Base-by-base conservation (phyloP, 2,797 vertebrate species). In the Lagodon rhomboides region DNA sequence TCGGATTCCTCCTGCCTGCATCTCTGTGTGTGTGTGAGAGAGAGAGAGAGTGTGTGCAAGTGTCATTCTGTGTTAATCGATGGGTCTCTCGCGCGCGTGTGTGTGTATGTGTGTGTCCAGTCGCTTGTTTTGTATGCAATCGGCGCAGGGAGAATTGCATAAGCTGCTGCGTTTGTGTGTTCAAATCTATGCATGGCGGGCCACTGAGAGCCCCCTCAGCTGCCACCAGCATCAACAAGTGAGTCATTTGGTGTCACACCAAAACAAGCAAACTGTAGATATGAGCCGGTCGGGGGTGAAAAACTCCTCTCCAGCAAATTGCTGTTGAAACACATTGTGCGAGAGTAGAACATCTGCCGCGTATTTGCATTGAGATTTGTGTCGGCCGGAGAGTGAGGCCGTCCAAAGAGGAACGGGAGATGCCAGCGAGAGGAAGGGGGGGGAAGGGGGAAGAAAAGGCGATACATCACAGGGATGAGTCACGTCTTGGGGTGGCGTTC, bases 401-500 rank as follows among this genome's bases (percentile, higher is more conserved):
- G 17, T 68, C 38, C 50, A 50, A 12, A 58, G 44, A 75, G 49
- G 60, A 23, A 63, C 20, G 22, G 12, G 22, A n/a, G 49, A 81
- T 54, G 30, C 18, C 25, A 27, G 59, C 27, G 75, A 79, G 68
- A 75, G 18, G 60, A 63, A 47, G 18, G 50, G 27, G 22, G 34
- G 51, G 50, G 75, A 74, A 58, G 49, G 53, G 66, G 68, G 41
- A 17, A 54, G 67, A 56, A 74, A 65, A 68, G 51, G 51, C 54
- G 41, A 72, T 72, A 83, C 86, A 91, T 92, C 78, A 89, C 82
- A 91, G 83, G 70, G 91, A 94, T 96, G 95, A 96, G 88, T 95
- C 95, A 96, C 82, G 49, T 90, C 85, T 89, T 85, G 73, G 79
- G 76, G 81, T 91, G 89, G 79, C 71, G 71, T 82, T 93, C 93